Evolutionary conservation across 2,113 vertebrate species (phyloP).

Genomic region (Apeltes quadracus): DNA sequence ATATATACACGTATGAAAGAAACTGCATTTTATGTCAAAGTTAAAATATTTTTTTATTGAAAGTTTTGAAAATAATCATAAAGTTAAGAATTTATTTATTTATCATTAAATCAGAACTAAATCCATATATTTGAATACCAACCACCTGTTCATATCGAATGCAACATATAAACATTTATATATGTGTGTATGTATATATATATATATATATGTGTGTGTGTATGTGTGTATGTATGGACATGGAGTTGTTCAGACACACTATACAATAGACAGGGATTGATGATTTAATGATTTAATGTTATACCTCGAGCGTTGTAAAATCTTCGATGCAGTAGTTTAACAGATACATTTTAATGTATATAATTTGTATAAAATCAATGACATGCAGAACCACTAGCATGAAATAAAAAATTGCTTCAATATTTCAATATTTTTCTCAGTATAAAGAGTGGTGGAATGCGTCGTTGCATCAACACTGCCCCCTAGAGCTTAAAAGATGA

Average conservation of each 20-base stretch:
- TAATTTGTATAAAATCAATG: neutral
- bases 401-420: neutral
- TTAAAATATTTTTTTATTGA: neutral
- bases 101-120: neutral
- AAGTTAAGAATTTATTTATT: neutral
- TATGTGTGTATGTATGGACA: neutral
- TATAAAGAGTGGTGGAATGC: neutral
- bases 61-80: neutral
- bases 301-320: too few relatives aligned
- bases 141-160: neutral
- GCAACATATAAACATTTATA: neutral
- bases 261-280: neutral
- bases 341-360: neutral
- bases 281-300: neutral
- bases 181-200: neutral
- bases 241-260: neutral
- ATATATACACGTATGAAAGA: neutral
- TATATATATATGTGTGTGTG: neutral
- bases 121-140: neutral
- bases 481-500: slow-evolving; percentile 62
- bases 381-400: neutral
- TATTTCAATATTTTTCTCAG: neutral
- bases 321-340: neutral
- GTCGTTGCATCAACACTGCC: slow-evolving; percentile 77
- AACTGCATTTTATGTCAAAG: neutral